Evolutionary conservation across 1,140 invertebrate genomes (phyloP), one percentile per base, ranked within the genome.

Genomic region (Trichonephila clavipes): DNA sequence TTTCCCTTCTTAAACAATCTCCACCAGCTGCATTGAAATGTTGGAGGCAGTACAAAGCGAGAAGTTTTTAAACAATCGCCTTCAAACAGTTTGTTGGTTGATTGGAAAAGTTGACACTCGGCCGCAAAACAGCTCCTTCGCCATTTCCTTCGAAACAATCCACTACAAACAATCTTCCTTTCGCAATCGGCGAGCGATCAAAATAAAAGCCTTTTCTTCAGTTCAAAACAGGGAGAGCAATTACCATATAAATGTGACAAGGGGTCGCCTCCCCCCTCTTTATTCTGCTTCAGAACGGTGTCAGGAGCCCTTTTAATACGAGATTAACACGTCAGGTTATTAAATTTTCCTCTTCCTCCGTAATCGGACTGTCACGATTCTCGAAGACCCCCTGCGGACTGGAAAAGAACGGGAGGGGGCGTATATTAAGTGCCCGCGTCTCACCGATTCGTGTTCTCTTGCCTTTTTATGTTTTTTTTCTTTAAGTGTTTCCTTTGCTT

Each of bases 171-270:
- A 51, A 51, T 51, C 51, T 51, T 51, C 51, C 10, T 51, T 51
- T 51, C 51, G 51, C 51, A 51, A 51, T 51, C 51, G 2, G 51
- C 34, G 16, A 14, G 28, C 14, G 72, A 77, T 77, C 72, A 77
- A 77, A 77, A 77, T 77, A 77, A 28, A 34, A 77, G 18, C 72
- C 34, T 77, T 40, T 34, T 40, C 72, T 77, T 28, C 7, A 40
- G 72, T 7, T 28, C 4, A 34, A 28, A 77, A 77, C 28, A 77
- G 14, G 4, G 72, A 77, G 34, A 77, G 72, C 28, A 77, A 77
- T 77, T 77, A 77, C 72, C 72, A 77, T 77, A 77, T 77, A 77
- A 77, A 77, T 77, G 34, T 77, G 72, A 77, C 72, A 77, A 28
- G 34, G 34, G 28, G 34, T 34, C 14, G 28, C 28, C 14, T 40